A percentile compares a stretch with the other conserved stretches of the same genome.
These are phyloP conservation scores for Haemorhous mexicanus DNA, from an alignment of 2,113 vertebrate genomes.

Conservation along the genomic window DNA sequence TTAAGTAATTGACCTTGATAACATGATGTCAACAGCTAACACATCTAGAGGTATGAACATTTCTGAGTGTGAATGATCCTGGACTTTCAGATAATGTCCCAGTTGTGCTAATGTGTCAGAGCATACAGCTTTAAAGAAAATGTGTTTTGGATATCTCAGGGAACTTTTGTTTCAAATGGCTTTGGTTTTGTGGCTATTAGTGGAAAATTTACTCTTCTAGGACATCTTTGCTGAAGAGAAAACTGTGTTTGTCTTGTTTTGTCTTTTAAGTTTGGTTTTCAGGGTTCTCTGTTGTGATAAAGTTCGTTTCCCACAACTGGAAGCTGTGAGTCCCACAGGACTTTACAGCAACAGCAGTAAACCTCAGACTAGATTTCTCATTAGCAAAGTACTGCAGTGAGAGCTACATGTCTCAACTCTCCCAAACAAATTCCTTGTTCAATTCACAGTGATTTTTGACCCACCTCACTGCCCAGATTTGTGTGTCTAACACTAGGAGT, in stretches of 20 bases:
- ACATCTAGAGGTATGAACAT: not conserved
- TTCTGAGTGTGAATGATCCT: not conserved
- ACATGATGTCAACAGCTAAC: not conserved
- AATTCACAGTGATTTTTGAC: not conserved
- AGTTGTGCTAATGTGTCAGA: not conserved
- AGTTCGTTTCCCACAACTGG: constrained; percentile 21
- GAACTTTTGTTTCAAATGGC: not conserved
- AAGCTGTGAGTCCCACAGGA: not conserved
- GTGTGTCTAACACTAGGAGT: not conserved
- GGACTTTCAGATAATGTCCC: not conserved
- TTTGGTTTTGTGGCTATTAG: not conserved
- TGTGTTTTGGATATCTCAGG: not conserved
- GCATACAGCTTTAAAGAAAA: not conserved
- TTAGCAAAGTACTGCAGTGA: not conserved
- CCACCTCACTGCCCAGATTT: not conserved
- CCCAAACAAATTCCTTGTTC: not conserved
- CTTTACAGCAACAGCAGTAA: constrained; percentile 15
- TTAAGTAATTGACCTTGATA: not conserved
- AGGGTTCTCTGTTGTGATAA: not conserved
- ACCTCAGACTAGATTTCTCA: not conserved
- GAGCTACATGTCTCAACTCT: not conserved
- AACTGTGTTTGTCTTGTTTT: not conserved
- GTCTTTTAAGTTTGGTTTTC: not conserved
- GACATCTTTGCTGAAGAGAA: not conserved
- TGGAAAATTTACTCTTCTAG: not conserved